Percentiles rank a stretch among this genome's conserved stretches.
These are phyloP conservation scores for Leuciscus idus DNA, from an alignment of 2,113 vertebrate genomes.

Conservation along the genomic window DNA sequence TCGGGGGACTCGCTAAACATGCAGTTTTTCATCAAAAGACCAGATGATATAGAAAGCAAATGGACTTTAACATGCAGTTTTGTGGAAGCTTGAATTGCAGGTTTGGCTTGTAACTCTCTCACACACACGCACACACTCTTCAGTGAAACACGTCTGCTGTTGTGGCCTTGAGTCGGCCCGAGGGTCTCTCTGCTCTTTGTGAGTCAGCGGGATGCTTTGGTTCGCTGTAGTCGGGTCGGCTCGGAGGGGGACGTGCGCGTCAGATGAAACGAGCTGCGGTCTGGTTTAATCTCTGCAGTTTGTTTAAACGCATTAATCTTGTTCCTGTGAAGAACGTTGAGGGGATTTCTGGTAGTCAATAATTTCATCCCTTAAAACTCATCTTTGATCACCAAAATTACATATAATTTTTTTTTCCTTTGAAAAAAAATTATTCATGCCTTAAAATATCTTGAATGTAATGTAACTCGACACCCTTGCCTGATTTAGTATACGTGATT, in stretches of 20 bases:
- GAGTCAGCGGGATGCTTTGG: neutral
- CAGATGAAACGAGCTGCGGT: neutral
- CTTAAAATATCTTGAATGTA: too few relatives aligned
- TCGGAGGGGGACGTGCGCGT: neutral
- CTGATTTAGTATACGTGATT: too few relatives aligned
- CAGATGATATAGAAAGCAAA: neutral
- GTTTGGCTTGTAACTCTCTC: neutral
- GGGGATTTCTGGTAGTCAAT: too few relatives aligned
- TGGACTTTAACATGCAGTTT: neutral
- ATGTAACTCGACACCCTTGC: too few relatives aligned
- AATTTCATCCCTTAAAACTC: too few relatives aligned
- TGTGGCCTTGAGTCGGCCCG: neutral
- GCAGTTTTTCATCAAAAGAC: neutral
- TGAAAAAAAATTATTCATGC: too few relatives aligned
- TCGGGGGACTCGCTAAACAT: neutral
- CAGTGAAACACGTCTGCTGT: neutral
- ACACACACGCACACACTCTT: neutral
- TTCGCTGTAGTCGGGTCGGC: neutral
- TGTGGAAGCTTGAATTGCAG: neutral
- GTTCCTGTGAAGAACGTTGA: neutral
- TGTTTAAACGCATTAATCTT: neutral
- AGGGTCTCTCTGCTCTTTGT: neutral
- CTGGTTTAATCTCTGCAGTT: neutral
- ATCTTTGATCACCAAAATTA: too few relatives aligned
- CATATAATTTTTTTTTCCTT: too few relatives aligned